Conservation (phyloP, 2,888 invertebrate genomes). For the Acheta domesticus region DNA sequence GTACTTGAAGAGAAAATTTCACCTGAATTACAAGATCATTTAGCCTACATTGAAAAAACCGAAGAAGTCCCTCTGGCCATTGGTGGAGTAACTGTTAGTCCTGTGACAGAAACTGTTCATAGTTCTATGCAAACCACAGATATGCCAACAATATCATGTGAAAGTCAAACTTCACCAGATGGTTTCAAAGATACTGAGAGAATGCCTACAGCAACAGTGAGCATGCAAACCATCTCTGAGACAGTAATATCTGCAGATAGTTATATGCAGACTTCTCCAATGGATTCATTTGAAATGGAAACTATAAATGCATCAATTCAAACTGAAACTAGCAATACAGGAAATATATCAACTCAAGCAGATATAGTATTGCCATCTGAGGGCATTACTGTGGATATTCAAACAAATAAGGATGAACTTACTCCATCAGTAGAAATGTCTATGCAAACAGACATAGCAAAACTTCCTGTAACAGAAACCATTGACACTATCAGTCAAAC, state of each 20-base stretch:
- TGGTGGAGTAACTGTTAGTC: no score
- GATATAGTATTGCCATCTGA: background rate
- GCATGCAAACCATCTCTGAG: background rate
- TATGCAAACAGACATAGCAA: constrained; percentile 33
- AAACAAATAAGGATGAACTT: constrained; percentile 42
- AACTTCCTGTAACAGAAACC: constrained; percentile 36
- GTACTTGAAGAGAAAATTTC: constrained; percentile 44
- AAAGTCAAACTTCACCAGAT: background rate
- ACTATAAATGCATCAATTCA: no score
- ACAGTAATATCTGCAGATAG: background rate
- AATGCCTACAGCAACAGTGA: background rate
- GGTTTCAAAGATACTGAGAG: background rate
- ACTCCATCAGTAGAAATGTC: constrained; percentile 40
- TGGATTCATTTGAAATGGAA: background rate
- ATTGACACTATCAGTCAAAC: constrained; percentile 41
- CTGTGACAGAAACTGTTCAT: background rate
- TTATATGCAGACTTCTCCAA: background rate
- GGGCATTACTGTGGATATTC: constrained; percentile 21
- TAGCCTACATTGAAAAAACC: no score
- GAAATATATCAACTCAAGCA: background rate
- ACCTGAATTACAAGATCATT: no score
- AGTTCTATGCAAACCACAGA: background rate
- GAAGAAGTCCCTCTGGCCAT: no score
- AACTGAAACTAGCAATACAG: background rate
- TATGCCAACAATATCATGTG: background rate